phyloP scores from a whole-genome alignment of 1,140 invertebrate species.

The Bombus huntii region DNA sequence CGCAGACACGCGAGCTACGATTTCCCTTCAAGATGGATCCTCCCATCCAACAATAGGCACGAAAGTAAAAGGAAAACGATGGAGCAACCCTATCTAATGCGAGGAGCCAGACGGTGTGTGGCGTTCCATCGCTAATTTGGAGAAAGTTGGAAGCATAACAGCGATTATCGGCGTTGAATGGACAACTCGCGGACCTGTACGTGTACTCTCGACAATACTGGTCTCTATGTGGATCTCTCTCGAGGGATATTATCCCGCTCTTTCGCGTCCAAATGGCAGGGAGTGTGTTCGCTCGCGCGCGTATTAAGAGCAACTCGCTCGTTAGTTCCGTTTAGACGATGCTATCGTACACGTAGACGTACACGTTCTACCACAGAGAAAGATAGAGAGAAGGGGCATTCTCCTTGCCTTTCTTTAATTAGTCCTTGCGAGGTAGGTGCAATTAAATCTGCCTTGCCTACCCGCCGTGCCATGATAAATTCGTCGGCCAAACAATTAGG shows the following conservation, averaged over 20 bases:
- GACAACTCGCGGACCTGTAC: conserved; percentile 30
- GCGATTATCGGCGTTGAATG: conserved; percentile 63
- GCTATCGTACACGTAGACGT: conserved; percentile 12
- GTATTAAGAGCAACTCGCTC: conserved; percentile 56
- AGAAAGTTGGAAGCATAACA: conserved; percentile 71
- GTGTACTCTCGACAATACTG: conserved; percentile 29
- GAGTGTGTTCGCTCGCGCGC: neutral
- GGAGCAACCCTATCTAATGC: conserved; percentile 73
- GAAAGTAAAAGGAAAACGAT: conserved; percentile 75
- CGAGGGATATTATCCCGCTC: neutral
- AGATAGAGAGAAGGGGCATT: neutral
- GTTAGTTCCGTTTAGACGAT: conserved; percentile 69
- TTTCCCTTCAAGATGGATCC: conserved; percentile 25
- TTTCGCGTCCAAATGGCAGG: conserved; percentile 8
- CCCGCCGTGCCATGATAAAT: conserved; percentile 43
- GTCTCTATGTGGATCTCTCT: neutral
- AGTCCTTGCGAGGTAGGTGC: conserved; percentile 22
- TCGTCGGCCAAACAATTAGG: conserved; percentile 45
- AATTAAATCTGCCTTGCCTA: conserved; percentile 47
- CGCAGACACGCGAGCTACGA: conserved; percentile 20
- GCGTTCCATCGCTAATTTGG: conserved; percentile 75
- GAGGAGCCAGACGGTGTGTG: conserved; percentile 37
- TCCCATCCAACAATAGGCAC: conserved; percentile 69
- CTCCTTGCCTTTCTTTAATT: conserved; percentile 49
- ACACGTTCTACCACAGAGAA: neutral